These are phyloP conservation scores for Delphinapterus leucas DNA, from an alignment of 2,113 vertebrate species.

Conservation along the genomic window DNA sequence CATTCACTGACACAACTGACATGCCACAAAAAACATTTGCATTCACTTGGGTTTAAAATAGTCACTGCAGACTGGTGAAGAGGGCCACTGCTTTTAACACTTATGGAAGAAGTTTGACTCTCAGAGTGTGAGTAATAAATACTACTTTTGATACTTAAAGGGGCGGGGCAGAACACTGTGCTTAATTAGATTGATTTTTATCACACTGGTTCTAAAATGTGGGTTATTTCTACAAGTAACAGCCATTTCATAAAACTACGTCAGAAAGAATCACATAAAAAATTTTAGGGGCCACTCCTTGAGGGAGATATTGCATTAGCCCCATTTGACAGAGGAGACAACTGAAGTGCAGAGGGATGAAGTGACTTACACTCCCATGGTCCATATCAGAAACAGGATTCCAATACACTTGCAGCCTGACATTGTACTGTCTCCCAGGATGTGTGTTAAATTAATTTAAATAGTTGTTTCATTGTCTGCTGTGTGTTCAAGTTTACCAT, in stretches of 20 bases:
- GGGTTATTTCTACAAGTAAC: background rate
- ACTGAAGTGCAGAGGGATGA: background rate
- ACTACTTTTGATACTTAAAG: background rate
- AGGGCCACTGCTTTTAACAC: background rate
- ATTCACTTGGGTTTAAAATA: constrained; percentile 29
- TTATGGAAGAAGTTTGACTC: background rate
- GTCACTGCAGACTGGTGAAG: background rate
- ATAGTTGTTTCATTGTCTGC: background rate
- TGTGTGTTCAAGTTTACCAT: background rate
- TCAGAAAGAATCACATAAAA: background rate
- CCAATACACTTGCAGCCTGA: background rate
- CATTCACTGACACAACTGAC: background rate
- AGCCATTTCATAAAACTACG: background rate
- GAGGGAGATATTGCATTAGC: background rate
- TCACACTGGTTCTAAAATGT: background rate
- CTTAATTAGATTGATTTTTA: background rate
- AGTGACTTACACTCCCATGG: background rate
- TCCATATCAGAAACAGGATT: background rate
- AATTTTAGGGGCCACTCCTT: background rate
- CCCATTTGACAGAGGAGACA: background rate
- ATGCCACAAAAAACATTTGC: background rate
- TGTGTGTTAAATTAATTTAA: background rate
- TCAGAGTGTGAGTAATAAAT: background rate
- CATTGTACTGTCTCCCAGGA: accelerated
- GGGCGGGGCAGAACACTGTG: background rate